Conservation (phyloP, 2,113 vertebrate genomes). For the Saiga tatarica region DNA sequence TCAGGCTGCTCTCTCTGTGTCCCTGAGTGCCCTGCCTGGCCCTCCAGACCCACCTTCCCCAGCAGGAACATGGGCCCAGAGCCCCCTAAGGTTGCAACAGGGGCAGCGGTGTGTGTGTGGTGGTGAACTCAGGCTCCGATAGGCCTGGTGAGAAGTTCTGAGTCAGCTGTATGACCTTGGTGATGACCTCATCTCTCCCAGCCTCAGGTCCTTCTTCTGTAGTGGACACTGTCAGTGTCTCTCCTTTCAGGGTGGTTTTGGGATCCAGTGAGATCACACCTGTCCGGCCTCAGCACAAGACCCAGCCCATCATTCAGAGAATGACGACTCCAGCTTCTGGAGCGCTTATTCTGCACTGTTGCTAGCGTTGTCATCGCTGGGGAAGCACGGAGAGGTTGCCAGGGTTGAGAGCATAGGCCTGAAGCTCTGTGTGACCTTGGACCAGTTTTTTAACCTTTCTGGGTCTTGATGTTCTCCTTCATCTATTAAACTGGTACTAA, state of each 20-base stretch:
- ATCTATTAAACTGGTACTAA: neutral
- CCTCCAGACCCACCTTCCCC: neutral
- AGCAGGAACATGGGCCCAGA: neutral
- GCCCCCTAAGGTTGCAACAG: neutral
- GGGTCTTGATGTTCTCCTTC: neutral
- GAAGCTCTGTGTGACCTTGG: neutral
- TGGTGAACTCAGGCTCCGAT: neutral
- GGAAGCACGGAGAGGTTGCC: neutral
- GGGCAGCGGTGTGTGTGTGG: accelerated
- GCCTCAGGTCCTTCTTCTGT: neutral
- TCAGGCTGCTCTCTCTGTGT: neutral
- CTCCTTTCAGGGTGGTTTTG: neutral
- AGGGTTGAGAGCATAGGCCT: neutral
- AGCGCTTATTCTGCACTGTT: accelerated
- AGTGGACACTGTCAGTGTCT: neutral
- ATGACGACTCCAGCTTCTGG: neutral
- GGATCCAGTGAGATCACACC: neutral
- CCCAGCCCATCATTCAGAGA: neutral
- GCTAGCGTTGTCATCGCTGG: neutral
- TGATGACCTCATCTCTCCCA: neutral
- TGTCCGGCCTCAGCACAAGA: neutral
- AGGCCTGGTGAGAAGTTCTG: neutral
- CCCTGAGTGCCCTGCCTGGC: neutral
- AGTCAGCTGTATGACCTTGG: neutral
- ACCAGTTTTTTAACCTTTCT: neutral